Percentiles rank a stretch among this genome's conserved stretches.
phyloP scores from a whole-genome alignment of 2,888 invertebrate species.

The Lacanobia wlatinum region DNA sequence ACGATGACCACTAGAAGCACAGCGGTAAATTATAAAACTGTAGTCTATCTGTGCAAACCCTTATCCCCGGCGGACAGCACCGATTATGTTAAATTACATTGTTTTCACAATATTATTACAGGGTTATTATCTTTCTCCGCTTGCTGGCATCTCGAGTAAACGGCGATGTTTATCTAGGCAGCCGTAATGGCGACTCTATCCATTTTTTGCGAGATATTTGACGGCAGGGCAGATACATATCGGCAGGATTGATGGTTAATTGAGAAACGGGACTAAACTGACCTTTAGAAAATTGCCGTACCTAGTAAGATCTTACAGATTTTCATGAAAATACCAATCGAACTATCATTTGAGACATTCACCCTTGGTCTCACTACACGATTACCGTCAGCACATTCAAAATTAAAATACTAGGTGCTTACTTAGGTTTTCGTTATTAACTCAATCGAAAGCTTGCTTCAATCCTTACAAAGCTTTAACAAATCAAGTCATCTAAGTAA shows the following conservation, averaged over 20 bases:
- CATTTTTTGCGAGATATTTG: constrained; percentile 32
- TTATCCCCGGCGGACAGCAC: constrained; percentile 21
- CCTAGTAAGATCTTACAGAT: neutral
- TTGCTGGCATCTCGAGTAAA: constrained; percentile 49
- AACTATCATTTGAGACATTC: neutral
- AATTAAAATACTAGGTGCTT: neutral
- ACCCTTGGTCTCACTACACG: neutral
- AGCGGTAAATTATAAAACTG: neutral
- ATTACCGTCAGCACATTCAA: neutral
- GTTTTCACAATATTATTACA: constrained; percentile 59
- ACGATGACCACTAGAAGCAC: neutral
- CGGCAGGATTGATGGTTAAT: constrained; percentile 33
- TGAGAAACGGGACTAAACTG: constrained; percentile 18
- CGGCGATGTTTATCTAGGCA: constrained; percentile 50
- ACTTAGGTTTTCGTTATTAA: no score
- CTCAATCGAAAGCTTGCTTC: neutral
- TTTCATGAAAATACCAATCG: no score
- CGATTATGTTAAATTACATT: constrained; percentile 61
- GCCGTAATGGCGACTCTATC: constrained; percentile 23
- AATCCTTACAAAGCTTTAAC: neutral
- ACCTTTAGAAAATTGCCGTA: constrained; percentile 15
- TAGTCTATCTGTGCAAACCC: constrained; percentile 18
- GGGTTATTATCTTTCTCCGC: constrained; percentile 56
- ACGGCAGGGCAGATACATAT: constrained; percentile 30
- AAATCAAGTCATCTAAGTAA: constrained; percentile 13